A percentile compares a stretch with the other conserved stretches of the same genome.
Conservation (phyloP, 1,140 invertebrate species). For the Drosophila navojoa region DNA sequence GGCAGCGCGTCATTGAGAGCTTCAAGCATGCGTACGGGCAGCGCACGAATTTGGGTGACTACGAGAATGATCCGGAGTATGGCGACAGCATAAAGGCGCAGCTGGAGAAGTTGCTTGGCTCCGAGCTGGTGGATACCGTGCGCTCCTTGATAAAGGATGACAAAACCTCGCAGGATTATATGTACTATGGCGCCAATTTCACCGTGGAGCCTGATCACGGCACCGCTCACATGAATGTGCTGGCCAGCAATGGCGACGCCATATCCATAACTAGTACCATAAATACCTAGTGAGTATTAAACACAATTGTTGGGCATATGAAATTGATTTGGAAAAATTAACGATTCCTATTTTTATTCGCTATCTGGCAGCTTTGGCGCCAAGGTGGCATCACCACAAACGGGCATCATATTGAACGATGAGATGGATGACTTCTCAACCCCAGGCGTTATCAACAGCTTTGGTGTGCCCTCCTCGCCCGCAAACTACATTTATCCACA, state of each 20-base stretch:
- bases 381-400: slow-evolving; percentile 89
- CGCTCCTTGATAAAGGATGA: slow-evolving; percentile 87
- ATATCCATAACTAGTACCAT: slow-evolving; percentile 96
- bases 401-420: slow-evolving; percentile 97
- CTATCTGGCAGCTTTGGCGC: slow-evolving; percentile 89
- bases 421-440: slow-evolving; percentile 98
- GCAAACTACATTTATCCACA: slow-evolving; percentile 93
- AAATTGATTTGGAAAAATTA: too few relatives aligned
- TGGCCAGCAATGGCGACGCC: slow-evolving; percentile 94
- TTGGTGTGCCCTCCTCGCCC: slow-evolving; percentile 90
- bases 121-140: slow-evolving; percentile 86
- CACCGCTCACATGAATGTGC: slow-evolving; percentile 95
- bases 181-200: slow-evolving; percentile 89
- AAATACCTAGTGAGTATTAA: slow-evolving; percentile 92
- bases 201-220: slow-evolving; percentile 89
- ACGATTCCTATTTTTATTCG: too few relatives aligned
- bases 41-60: slow-evolving; percentile 94
- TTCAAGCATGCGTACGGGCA: slow-evolving; percentile 97
- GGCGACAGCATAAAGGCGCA: slow-evolving; percentile 44
- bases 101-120: slow-evolving; percentile 52
- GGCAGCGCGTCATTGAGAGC: slow-evolving; percentile 93
- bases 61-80: slow-evolving; percentile 84
- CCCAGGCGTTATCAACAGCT: slow-evolving; percentile 91
- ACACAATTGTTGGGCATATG: too few relatives aligned
- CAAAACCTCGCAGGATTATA: slow-evolving; percentile 87